Conservation (phyloP, 2,797 vertebrate species). For the Artibeus lituratus region DNA sequence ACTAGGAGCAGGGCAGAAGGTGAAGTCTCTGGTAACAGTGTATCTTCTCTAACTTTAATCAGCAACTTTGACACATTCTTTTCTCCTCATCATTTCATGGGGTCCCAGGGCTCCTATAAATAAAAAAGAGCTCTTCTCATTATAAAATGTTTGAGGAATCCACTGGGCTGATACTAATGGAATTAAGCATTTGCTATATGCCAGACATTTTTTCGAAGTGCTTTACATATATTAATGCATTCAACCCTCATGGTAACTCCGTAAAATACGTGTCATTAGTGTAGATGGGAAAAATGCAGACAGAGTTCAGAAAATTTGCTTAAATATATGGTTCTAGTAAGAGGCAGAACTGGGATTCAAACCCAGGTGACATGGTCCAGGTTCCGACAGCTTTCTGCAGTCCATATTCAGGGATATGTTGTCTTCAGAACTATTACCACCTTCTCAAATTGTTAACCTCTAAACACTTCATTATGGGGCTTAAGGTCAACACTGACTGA, state of each 20-base stretch:
- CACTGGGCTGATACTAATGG: background rate
- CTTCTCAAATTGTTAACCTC: background rate
- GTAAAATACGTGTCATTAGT: background rate
- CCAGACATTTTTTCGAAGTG: background rate
- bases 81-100: background rate
- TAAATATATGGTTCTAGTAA: background rate
- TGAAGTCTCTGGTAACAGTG: background rate
- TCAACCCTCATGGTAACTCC: background rate
- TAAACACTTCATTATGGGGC: background rate
- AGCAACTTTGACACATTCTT: background rate
- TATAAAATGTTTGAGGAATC: slow-evolving; percentile 1
- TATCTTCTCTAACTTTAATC: background rate
- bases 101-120: background rate
- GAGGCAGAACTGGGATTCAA: background rate
- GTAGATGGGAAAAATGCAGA: background rate
- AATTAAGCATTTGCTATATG: slow-evolving; percentile 25
- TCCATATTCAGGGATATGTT: background rate
- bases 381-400: background rate
- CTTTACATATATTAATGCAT: background rate
- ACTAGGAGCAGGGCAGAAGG: background rate
- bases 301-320: background rate
- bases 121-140: background rate
- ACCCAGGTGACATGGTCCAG: background rate
- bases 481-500: background rate
- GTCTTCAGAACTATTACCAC: background rate